phyloP scores from a whole-genome alignment of 2,113 vertebrate species.

The Pandion haliaetus region DNA sequence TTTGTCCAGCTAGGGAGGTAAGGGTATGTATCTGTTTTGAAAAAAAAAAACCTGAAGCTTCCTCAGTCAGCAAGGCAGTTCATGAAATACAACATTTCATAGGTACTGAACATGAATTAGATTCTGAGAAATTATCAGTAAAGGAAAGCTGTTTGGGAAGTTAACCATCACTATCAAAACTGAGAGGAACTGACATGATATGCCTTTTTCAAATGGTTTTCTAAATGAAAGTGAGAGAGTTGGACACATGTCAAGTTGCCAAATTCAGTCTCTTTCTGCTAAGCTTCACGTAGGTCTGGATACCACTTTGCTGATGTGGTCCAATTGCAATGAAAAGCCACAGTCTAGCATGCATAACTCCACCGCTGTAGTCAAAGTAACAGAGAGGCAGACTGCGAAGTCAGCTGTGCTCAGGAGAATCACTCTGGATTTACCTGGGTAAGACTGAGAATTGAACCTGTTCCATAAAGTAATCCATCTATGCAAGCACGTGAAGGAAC shows the following conservation, averaged over 20 bases:
- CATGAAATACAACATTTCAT: not conserved
- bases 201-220: not conserved
- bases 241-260: not conserved
- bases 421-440: not conserved
- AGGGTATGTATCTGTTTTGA: not conserved
- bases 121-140: not conserved
- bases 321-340: not conserved
- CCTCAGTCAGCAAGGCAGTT: not conserved
- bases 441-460: not conserved
- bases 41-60: not conserved
- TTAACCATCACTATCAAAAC: not conserved
- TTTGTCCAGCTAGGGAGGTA: not conserved
- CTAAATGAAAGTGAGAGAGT: not conserved
- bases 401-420: not conserved
- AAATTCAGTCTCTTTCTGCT: not conserved
- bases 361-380: not conserved
- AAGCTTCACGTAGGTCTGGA: not conserved
- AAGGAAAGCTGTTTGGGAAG: not conserved
- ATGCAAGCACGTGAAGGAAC: not conserved
- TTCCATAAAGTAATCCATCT: not conserved
- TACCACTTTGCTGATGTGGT: not conserved
- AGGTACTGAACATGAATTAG: not conserved
- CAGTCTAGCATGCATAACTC: not conserved
- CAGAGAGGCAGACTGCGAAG: not conserved
- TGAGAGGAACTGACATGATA: not conserved